Base-by-base conservation (phyloP, 1,140 invertebrate species). In the Plectus sambesii region DNA sequence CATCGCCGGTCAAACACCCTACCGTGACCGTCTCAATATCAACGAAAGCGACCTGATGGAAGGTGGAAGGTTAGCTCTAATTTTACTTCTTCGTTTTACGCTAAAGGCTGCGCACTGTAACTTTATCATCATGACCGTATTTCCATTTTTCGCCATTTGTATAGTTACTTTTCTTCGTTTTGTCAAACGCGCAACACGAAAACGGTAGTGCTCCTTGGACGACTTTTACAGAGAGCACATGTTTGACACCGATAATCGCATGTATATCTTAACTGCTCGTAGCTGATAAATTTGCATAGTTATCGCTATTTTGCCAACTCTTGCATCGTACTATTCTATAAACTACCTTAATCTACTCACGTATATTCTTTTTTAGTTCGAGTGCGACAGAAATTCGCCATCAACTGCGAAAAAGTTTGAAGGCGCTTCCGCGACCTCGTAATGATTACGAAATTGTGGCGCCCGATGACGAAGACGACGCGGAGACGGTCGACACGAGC, bases 401-500 rank as follows among this genome's bases (percentile, higher is more conserved):
- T 38, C 79, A 84, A 36, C 74, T 97, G 6, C 77, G 79, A 37
- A 77, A 78, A 46, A 82, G 82, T 1, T 71, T 97, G 9, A 80
- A 79, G 26, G 72, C 80, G 6, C 72, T 99, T 46, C 94, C 93
- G 3, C 68, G 78, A 23, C 93, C 94, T 0, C 82, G 83, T 51
- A 97, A 98, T 70, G 92, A 98, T 72, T 98, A 92, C 73, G 92
- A 98, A 73, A 93, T 99, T 66, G 88, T 97, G 35, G 82, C 96
- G 6, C 87, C 88, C 0, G 86, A 92, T 52, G 79, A 84, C 30
- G 85, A 89, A 57, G 73, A 77, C 22, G 75, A 75, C 9, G 77
- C 61, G 42, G 62, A 58, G 17, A 53, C 40, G 12, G 47, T 42
- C 3, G 47, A 53, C 19, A 30, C 37, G 5, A 38, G 51, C 15